Conservation (phyloP, 1,140 invertebrate species). For the Goniozus legneri region DNA sequence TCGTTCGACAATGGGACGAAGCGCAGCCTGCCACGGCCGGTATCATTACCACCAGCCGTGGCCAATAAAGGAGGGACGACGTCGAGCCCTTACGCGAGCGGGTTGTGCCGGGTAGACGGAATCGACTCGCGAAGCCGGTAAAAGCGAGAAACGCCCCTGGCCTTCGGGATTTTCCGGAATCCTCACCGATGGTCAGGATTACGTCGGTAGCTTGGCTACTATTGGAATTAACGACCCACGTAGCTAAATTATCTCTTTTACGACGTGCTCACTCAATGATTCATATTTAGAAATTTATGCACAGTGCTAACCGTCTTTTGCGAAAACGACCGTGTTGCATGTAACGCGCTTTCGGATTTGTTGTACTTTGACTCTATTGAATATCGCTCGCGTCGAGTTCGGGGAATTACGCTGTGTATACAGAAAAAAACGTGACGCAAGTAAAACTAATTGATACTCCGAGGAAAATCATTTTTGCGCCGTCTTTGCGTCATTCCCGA, state of each 20-base stretch:
- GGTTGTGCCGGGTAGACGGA: constrained; percentile 5
- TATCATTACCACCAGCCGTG: constrained; percentile 7
- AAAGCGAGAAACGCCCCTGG: neutral
- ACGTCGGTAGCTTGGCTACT: neutral
- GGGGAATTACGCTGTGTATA: too few relatives aligned
- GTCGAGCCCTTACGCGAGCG: constrained; percentile 1
- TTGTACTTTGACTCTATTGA: too few relatives aligned
- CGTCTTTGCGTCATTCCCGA: too few relatives aligned
- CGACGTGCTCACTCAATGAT: too few relatives aligned
- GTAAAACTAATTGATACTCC: too few relatives aligned
- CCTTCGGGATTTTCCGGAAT: constrained; percentile 5
- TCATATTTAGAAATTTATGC: too few relatives aligned
- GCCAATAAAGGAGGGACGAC: constrained; percentile 18
- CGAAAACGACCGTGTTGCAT: too few relatives aligned
- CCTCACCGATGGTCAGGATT: neutral
- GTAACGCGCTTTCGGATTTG: too few relatives aligned
- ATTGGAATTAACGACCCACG: constrained; percentile 6
- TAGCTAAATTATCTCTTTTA: neutral
- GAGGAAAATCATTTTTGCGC: too few relatives aligned
- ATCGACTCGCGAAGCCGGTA: constrained; percentile 6
- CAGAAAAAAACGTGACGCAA: too few relatives aligned
- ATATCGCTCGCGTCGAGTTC: too few relatives aligned
- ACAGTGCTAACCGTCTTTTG: too few relatives aligned
- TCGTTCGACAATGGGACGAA: constrained; percentile 27
- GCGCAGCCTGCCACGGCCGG: constrained; percentile 4